Percentiles rank a stretch among this genome's conserved stretches.
These are phyloP conservation scores for Falco columbarius DNA, from an alignment of 2,797 vertebrate species.

Conservation along the genomic window DNA sequence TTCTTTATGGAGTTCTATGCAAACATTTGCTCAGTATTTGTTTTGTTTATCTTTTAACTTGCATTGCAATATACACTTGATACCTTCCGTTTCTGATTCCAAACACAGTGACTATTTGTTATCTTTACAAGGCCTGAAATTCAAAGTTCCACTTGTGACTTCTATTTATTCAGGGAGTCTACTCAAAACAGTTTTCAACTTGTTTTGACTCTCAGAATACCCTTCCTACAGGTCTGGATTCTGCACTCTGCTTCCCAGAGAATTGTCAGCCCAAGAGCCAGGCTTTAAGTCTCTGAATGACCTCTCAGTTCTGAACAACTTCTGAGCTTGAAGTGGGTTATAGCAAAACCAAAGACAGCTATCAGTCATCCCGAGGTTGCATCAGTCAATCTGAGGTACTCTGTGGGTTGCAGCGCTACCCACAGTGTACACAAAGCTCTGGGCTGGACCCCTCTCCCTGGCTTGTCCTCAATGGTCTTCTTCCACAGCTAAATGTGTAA, in stretches of 20 bases:
- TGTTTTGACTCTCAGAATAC: background rate
- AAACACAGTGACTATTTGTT: background rate
- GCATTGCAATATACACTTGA: background rate
- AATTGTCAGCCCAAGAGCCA: background rate
- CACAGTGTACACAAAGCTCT: background rate
- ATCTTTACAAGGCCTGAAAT: background rate
- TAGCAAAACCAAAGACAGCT: background rate
- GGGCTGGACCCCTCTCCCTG: background rate
- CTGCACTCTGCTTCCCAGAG: background rate
- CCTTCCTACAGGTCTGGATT: background rate
- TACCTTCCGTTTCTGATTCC: background rate
- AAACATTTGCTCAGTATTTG: background rate
- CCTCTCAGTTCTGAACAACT: background rate
- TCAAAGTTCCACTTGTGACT: background rate
- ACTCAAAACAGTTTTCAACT: background rate
- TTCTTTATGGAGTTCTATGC: background rate
- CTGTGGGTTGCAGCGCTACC: background rate
- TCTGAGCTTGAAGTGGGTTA: background rate
- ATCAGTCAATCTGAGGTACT: background rate
- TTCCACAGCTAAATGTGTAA: background rate
- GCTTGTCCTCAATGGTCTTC: background rate
- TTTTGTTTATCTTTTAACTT: background rate
- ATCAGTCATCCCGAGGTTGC: background rate
- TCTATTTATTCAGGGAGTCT: background rate
- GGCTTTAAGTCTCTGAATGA: background rate